Percentiles rank a stretch among this genome's conserved stretches.
These are phyloP conservation scores for Hystrix brachyura DNA, from an alignment of 2,113 vertebrate species.

Conservation along the genomic window DNA sequence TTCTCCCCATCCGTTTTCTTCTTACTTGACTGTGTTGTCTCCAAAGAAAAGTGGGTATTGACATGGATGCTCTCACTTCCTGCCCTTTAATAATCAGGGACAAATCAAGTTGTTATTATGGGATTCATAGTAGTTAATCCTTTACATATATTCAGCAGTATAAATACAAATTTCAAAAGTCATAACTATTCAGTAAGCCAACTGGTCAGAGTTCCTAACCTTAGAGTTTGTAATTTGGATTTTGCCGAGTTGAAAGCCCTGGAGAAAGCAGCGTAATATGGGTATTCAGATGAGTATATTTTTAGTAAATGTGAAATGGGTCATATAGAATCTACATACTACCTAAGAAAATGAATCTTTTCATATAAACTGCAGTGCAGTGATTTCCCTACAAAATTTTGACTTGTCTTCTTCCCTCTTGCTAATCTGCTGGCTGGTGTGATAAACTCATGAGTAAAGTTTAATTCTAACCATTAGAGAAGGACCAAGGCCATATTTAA, in stretches of 20 bases:
- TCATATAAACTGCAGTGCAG: not conserved
- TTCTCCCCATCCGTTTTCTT: not conserved
- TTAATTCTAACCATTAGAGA: constrained; percentile 7
- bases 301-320: not conserved
- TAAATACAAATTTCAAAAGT: constrained; percentile 1
- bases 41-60: not conserved
- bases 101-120: not conserved
- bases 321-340: not conserved
- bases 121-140: not conserved
- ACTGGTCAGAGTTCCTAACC: not conserved
- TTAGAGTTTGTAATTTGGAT: not conserved
- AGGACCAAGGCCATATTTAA: not conserved
- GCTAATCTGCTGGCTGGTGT: not conserved
- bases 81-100: not conserved
- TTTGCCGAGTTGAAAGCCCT: not conserved
- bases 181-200: not conserved
- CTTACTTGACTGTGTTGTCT: not conserved
- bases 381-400: constrained; percentile 16
- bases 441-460: not conserved
- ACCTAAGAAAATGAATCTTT: not conserved
- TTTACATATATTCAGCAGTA: not conserved
- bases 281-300: not conserved
- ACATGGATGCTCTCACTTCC: not conserved
- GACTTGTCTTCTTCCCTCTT: not conserved
- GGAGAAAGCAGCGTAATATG: not conserved